phyloP scores from a whole-genome alignment of 2,888 invertebrate genomes.

The Cactoblastis cactorum region DNA sequence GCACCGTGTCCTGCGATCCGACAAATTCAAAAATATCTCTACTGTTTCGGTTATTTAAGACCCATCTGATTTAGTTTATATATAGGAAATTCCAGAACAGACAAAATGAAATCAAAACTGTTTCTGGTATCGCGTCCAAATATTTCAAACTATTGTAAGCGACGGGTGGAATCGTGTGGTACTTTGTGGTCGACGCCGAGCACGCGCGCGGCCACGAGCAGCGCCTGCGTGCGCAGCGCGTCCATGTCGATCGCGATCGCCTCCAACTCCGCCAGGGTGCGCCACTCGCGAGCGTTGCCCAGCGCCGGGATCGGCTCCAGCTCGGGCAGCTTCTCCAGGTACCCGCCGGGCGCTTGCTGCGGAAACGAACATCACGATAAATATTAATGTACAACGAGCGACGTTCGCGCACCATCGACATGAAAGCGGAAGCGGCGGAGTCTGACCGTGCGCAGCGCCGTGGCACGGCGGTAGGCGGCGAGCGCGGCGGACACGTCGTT shows the following conservation, averaged over 20 bases:
- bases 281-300: slow-evolving; percentile 85
- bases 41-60: too few relatives aligned
- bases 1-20: not conserved
- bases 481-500: slow-evolving; percentile 86
- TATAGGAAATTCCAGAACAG: too few relatives aligned
- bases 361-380: not conserved
- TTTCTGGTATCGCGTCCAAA: slow-evolving; percentile 50
- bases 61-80: too few relatives aligned
- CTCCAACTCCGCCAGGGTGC: slow-evolving; percentile 84
- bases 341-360: slow-evolving; percentile 24
- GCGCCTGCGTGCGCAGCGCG: slow-evolving; percentile 90
- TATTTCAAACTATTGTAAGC: too few relatives aligned
- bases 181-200: slow-evolving; percentile 91
- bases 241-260: slow-evolving; percentile 89
- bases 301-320: slow-evolving; percentile 86
- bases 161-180: too few relatives aligned
- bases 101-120: too few relatives aligned
- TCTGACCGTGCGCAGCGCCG: slow-evolving; percentile 31
- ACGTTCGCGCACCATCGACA: too few relatives aligned
- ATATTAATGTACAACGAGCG: too few relatives aligned
- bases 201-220: slow-evolving; percentile 92
- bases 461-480: slow-evolving; percentile 89
- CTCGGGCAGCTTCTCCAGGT: slow-evolving; percentile 50
- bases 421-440: not conserved
- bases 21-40: too few relatives aligned